phyloP scores from a whole-genome alignment of 1,140 invertebrate species.

The Heliconius eleuchia region DNA sequence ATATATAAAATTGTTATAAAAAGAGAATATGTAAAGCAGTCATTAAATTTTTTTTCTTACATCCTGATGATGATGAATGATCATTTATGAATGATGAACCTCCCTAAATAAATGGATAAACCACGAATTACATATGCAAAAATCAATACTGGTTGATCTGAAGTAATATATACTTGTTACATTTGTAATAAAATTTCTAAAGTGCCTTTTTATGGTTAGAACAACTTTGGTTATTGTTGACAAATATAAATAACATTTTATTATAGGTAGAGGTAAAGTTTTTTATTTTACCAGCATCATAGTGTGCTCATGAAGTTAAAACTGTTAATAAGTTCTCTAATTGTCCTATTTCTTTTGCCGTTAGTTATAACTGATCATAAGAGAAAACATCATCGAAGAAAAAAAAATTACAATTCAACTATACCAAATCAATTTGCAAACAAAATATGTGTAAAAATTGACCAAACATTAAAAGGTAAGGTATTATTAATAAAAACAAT shows the following conservation, averaged over 20 bases:
- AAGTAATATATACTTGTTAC: neutral
- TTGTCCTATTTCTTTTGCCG: constrained; percentile 1
- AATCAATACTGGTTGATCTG: neutral
- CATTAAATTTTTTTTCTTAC: no score
- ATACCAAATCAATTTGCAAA: constrained; percentile 19
- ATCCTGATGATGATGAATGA: no score
- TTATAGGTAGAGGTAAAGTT: neutral
- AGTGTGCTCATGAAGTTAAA: neutral
- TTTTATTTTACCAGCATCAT: neutral
- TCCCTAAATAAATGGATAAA: neutral
- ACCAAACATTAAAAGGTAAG: constrained; percentile 38
- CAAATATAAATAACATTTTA: neutral
- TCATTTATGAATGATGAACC: no score
- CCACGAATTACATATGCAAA: neutral
- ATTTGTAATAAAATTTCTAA: neutral
- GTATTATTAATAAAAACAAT: neutral
- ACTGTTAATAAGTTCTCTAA: neutral
- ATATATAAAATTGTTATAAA: neutral
- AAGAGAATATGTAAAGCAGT: no score
- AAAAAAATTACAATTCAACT: constrained; percentile 22
- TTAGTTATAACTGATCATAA: neutral
- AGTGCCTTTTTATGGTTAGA: neutral
- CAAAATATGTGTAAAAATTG: constrained; percentile 37
- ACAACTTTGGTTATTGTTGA: neutral
- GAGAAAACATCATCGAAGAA: constrained; percentile 25